phyloP scores from a whole-genome alignment of 2,888 invertebrate genomes.

The Drosophila acutilabella region DNA sequence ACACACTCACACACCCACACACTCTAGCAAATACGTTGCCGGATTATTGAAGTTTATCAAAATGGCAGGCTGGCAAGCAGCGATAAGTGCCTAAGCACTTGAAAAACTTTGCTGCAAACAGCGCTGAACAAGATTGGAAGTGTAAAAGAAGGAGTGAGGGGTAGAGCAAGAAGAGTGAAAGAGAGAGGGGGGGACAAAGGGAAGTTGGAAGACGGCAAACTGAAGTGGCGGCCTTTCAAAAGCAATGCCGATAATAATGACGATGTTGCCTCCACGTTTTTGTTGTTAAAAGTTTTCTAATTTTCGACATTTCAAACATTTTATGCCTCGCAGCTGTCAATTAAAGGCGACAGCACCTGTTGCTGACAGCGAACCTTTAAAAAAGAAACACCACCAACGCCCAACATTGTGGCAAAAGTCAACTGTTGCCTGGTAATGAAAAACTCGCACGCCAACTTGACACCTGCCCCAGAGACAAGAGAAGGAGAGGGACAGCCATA shows the following conservation, averaged over 20 bases:
- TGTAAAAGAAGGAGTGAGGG: background rate
- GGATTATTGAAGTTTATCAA: constrained; percentile 77
- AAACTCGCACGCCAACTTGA: constrained; percentile 72
- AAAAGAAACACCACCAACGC: constrained; percentile 24
- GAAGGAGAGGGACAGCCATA: background rate
- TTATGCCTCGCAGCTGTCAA: constrained; percentile 79
- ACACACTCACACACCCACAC: constrained; percentile 32
- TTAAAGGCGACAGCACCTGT: constrained; percentile 79
- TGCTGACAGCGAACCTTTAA: constrained; percentile 67
- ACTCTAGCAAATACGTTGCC: constrained; percentile 16
- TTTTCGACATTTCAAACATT: constrained; percentile 79
- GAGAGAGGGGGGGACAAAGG: background rate
- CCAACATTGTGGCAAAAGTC: constrained; percentile 51
- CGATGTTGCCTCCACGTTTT: constrained; percentile 41
- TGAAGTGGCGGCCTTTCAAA: constrained; percentile 40
- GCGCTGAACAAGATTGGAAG: constrained; percentile 11
- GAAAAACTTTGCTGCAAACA: constrained; percentile 62
- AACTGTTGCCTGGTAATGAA: constrained; percentile 62
- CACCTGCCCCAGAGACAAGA: constrained; percentile 58
- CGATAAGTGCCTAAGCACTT: constrained; percentile 77
- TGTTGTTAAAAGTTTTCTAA: constrained; percentile 79
- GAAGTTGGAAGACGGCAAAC: background rate
- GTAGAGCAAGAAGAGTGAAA: background rate
- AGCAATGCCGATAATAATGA: constrained; percentile 71
- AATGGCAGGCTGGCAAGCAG: constrained; percentile 62